Evolutionary conservation across 2,113 vertebrate species (phyloP), one percentile per base, ranked within the genome.

Genomic region (Ardeotis arabs): DNA sequence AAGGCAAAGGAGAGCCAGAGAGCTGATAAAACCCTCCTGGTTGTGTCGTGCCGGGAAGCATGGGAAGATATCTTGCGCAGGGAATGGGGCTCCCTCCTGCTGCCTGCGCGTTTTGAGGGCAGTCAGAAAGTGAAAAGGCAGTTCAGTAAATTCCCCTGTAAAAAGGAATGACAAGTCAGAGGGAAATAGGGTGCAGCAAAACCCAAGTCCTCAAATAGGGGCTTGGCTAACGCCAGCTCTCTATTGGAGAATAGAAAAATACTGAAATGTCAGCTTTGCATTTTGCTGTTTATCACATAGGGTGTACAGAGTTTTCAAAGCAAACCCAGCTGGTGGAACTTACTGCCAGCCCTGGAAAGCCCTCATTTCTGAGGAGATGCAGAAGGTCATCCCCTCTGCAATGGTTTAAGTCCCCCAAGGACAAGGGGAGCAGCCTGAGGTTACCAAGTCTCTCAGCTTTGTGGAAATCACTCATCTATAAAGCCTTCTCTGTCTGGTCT

Each of bases 1-100:
- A 97, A 89, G 97, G 98, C 73, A 93, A 95, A 76, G 69, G 80
- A 82, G 29, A 97, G 90, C 39, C 89, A 87, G 56, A 63, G 63
- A 74, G 72, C 75, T 92, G 94, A 94, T 95, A 95, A 95, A 94
- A 84, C 63, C 58, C 13, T 2, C 9, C 0, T 1, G 44, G 77
- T 47, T 70, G 19, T 0, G 0, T 28, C 0, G 4, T 28, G 25
- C 53, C 0, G 4, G 80, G 58, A 91, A 91, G 74, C 88, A 91
- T 1, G 0, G 29, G 58, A 60, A 87, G 58, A 45, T 56, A 66
- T 21, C 50, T 55, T 10, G 1, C 1, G 2, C 1, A 1, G 33
- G 62, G 87, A 87, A 78, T 45, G 55, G 47, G 67, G 49, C 8
- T 92, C 72, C 55, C 49, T 86, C 21, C 52, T 44, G n/a, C 69